These are phyloP conservation scores for Phrynocephalus guinanensis DNA, from an alignment of 2,797 vertebrate genomes.

Conservation along the genomic window DNA sequence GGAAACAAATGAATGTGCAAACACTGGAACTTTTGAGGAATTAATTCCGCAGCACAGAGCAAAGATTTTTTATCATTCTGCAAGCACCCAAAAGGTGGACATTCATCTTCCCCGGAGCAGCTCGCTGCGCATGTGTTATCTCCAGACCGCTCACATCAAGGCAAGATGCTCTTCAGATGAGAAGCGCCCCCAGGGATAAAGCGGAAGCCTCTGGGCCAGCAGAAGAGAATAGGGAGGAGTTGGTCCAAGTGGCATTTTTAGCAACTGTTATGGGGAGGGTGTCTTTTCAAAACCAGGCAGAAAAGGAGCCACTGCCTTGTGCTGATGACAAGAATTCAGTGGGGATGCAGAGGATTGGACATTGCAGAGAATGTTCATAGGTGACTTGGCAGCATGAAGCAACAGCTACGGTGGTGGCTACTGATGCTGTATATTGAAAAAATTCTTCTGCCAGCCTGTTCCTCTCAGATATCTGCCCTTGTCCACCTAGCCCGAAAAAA, in stretches of 20 bases:
- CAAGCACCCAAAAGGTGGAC: constrained; percentile 71
- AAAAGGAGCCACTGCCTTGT: no score
- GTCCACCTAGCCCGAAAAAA: no score
- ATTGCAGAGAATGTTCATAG: no score
- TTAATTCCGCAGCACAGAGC: constrained; percentile 78
- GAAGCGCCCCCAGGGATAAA: neutral
- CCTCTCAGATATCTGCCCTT: no score
- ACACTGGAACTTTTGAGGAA: constrained; percentile 83
- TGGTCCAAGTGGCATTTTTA: neutral
- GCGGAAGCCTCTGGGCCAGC: neutral
- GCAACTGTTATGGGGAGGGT: no score
- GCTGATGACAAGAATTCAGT: no score
- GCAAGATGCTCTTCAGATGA: constrained; percentile 19
- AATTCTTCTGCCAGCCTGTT: no score
- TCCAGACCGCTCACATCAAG: constrained; percentile 44
- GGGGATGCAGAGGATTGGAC: no score
- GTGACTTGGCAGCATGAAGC: no score
- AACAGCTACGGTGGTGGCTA: no score
- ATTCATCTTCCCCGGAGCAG: constrained; percentile 61
- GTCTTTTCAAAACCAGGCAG: no score
- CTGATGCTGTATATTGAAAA: no score
- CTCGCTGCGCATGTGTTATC: constrained; percentile 58
- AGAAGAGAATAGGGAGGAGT: neutral
- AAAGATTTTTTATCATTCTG: constrained; percentile 78
- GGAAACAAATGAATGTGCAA: constrained; percentile 83